phyloP scores from a whole-genome alignment of 92 coral and sea anemone species.

The Paramuricea clavata region DNA sequence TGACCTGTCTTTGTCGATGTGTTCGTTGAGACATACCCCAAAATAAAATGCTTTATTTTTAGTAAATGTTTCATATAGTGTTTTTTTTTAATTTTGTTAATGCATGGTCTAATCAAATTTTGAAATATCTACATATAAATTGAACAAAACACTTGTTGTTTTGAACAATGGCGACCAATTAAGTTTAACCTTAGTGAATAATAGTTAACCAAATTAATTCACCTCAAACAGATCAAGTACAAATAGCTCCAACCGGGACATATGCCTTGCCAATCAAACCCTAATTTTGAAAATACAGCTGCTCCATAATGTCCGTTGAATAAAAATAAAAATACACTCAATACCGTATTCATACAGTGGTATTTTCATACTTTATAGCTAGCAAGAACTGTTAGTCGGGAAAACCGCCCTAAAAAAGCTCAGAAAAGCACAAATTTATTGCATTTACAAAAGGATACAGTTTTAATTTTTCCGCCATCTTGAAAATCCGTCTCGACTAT shows the following conservation, averaged over 20 bases:
- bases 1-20: too few species aligned
- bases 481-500: not conserved
- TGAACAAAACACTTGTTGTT: not conserved
- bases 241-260: not conserved
- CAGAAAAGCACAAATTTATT: not conserved
- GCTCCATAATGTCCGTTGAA: not conserved
- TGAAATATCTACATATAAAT: not conserved
- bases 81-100: too few species aligned
- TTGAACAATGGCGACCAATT: too few species aligned
- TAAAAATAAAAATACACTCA: not conserved
- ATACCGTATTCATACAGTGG: not conserved
- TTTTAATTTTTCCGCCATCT: conserved; percentile 17
- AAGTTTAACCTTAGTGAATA: not conserved
- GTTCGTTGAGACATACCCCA: too few species aligned
- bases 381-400: not conserved
- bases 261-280: not conserved
- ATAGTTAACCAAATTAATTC: not conserved
- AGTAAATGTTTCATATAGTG: too few species aligned
- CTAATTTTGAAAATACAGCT: not conserved
- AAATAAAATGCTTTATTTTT: too few species aligned
- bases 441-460: conserved; percentile 5
- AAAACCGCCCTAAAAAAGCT: not conserved
- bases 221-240: not conserved
- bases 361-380: not conserved
- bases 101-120: not conserved